Evolutionary conservation across 92 coral and sea anemone species (phyloP), one percentile per base, ranked within the genome.

Genomic region (Zoanthus solanderi): DNA sequence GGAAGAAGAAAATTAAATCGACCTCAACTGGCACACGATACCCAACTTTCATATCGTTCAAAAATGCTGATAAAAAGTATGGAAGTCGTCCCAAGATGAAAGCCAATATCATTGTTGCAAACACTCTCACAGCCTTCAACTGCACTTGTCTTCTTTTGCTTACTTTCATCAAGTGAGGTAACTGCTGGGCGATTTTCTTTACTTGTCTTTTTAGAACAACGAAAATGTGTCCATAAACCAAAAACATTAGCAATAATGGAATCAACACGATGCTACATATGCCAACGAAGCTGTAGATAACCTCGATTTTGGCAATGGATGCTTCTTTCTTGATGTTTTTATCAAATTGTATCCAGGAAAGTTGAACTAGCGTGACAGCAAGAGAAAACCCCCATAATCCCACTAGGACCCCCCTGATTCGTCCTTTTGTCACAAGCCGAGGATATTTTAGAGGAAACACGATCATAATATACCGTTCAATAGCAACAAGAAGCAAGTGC

Each of bases 51-150:
- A 91, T 69, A 78, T 90, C 94, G 11, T 16, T 52, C 30, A 84
- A 71, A 60, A 91, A 61, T 1, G 96, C 93, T 61, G 88, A 89
- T 69, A 94, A 47, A 65, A 93, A 94, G 75, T 94, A 94, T 3
- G 95, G 80, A 57, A 94, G 86, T 95, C 98, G 93, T 14, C 98
- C 94, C 48, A 88, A 28, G 44, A 93, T 78, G 48, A 94, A 94
- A 3, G 93, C 83, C 0, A 94, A 15, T 57, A 94, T 88, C 98
- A 94, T 93, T 1, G 84, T 84, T 16, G 92, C 94, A 63, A 94
- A 94, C 45, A 93, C 89, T 28, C 86, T 72, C 0, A 89, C 94
- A 9, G 98, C 98, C 66, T 94, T 94, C 54, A 93, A 76, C 74
- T 94, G 90, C 13, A 88, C 88, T 15, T 79, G 90, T 28, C 90